Evolutionary conservation across 1,140 invertebrate genomes (phyloP).

Genomic region (Zaprionus gabonicus): DNA sequence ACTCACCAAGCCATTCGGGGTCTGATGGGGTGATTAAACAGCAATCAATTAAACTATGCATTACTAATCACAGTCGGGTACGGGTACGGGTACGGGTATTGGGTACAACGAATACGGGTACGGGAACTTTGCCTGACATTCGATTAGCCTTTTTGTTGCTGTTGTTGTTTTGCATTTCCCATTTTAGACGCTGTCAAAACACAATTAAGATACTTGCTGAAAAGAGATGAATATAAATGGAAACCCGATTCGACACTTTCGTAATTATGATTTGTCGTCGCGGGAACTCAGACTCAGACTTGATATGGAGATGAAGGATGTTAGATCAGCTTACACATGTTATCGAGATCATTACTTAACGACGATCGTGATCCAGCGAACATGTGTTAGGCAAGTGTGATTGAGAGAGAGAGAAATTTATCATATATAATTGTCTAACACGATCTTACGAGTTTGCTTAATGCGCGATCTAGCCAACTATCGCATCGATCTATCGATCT

Average conservation of each 20-base stretch:
- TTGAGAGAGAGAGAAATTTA: neutral
- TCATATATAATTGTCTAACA: neutral
- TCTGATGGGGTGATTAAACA: slow-evolving; percentile 5
- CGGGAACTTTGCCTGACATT: neutral
- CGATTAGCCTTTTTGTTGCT: neutral
- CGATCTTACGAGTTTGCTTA: neutral
- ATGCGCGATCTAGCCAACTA: neutral
- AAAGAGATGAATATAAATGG: slow-evolving; percentile 5
- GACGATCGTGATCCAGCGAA: neutral
- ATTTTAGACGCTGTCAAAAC: neutral
- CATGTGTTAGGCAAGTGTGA: neutral
- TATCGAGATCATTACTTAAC: neutral
- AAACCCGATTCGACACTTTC: slow-evolving; percentile 2
- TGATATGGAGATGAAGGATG: slow-evolving; percentile 7
- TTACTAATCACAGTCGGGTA: neutral
- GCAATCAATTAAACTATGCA: slow-evolving; percentile 6
- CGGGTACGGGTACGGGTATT: neutral
- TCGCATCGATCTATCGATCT: neutral
- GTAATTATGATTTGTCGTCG: slow-evolving; percentile 4
- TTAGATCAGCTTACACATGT: slow-evolving; percentile 1
- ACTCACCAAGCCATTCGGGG: neutral
- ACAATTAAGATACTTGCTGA: neutral
- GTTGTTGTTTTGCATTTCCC: neutral
- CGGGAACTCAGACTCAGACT: neutral
- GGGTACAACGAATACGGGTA: neutral